Base-by-base conservation (phyloP, 2,113 vertebrate species). In the Haliaeetus leucogaster region DNA sequence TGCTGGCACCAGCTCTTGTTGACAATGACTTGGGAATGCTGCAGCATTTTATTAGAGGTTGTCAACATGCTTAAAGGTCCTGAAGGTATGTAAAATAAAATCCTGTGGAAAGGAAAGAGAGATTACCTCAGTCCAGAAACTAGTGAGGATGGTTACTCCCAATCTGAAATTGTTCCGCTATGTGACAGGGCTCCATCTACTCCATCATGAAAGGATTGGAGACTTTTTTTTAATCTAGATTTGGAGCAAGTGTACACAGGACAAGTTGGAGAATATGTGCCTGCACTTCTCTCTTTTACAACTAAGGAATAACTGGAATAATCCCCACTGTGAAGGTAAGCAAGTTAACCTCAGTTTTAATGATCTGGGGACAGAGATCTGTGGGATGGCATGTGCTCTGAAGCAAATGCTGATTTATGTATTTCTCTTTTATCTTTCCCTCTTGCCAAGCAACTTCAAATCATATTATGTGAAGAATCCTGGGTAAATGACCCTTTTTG, bases 381-480 rank as follows among this genome's bases (percentile, higher is more conserved):
- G 18, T 70, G 47, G 13, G 27, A 70, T 52, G 26, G 22, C 23
- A n/a, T 32, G 26, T 84, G 5, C 29, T 94, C 27, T 82, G n/a
- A 90, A 90, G 21, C 42, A 85, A 91, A 89, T 65, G 17, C 6
- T 92, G 47, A 76, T 85, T 89, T 83, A 61, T 52, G 7, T 79
- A 43, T 84, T 81, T 79, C 26, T 65, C 32, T 93, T 87, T 94
- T 87, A 91, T 82, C 61, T 68, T 73, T 55, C 55, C 5, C 16
- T 86, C 67, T 92, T 83, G 70, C 38, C 43, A 92, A 88, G 43
- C 38, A 87, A 82, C 78, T 96, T 82, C 61, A 90, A 93, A 65
- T 83, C 16, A 52, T 53, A 52, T 14, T 79, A 36, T n/a, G 38
- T 32, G n/a, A 90, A 88, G 62, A 87, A 71, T 85, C 36, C 29